A percentile compares a stretch with the other conserved stretches of the same genome.
Evolutionary conservation across 2,888 invertebrate genomes (phyloP).

Genomic region (Chrysolina oricalcia): DNA sequence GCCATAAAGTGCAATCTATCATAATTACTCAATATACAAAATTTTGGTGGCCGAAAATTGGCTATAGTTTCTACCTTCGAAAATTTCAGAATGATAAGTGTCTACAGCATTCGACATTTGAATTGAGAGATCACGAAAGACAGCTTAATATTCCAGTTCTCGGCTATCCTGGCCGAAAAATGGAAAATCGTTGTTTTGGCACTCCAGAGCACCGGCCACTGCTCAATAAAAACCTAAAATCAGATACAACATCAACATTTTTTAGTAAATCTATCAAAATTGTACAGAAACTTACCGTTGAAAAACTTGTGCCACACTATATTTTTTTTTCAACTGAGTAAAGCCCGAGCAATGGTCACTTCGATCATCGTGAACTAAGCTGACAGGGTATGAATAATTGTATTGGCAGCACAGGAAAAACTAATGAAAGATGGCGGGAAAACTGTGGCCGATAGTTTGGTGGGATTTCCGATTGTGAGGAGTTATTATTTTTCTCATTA

Average conservation of each 20-base stretch:
- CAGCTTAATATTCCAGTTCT: neutral
- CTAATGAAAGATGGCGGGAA: neutral
- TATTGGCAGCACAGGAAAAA: neutral
- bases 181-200: neutral
- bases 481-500: no score
- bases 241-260: neutral
- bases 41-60: slow-evolving; percentile 21
- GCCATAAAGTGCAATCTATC: no score
- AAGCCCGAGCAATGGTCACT: neutral
- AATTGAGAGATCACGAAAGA: neutral
- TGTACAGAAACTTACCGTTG: slow-evolving; percentile 13
- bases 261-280: slow-evolving; percentile 19
- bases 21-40: slow-evolving; percentile 18
- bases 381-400: neutral
- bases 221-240: neutral
- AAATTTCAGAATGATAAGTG: slow-evolving; percentile 14
- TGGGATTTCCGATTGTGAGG: neutral
- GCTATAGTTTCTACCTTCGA: slow-evolving; percentile 17
- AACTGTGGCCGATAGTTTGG: neutral
- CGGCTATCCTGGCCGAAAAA: slow-evolving; percentile 4
- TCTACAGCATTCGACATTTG: neutral
- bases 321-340: neutral
- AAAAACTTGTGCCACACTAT: neutral
- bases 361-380: no score
- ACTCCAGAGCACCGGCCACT: neutral